A percentile compares a stretch with the other conserved stretches of the same genome.
phyloP scores from a whole-genome alignment of 2,113 vertebrate genomes.

The Rhombomys opimus region DNA sequence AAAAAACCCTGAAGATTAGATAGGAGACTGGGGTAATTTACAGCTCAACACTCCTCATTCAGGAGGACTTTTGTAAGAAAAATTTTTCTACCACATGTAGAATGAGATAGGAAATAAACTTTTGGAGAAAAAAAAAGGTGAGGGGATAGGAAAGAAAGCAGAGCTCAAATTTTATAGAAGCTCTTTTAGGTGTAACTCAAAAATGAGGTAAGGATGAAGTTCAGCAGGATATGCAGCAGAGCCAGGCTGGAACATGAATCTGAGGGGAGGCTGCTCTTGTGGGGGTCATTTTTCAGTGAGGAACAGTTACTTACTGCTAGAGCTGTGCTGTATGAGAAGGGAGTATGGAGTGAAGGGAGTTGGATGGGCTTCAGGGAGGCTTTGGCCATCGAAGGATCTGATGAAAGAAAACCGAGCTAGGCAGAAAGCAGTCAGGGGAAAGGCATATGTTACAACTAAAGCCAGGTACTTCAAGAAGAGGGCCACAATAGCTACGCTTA shows the following conservation, averaged over 20 bases:
- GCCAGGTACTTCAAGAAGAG: neutral
- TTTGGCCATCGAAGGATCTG: neutral
- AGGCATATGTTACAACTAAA: rapidly evolving
- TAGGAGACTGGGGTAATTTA: neutral
- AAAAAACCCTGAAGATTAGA: neutral
- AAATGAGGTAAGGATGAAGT: neutral
- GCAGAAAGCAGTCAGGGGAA: neutral
- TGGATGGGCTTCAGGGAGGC: neutral
- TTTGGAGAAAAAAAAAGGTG: neutral
- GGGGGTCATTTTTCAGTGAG: neutral
- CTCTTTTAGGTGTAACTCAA: neutral
- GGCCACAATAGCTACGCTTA: neutral
- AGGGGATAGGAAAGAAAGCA: neutral
- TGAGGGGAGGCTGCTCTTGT: neutral
- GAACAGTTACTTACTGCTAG: rapidly evolving
- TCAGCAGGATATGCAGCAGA: neutral
- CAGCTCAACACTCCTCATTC: neutral
- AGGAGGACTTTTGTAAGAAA: neutral
- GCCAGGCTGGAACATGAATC: neutral
- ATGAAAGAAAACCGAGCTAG: neutral
- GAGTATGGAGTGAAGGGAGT: neutral
- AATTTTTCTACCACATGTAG: neutral
- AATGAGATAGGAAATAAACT: neutral
- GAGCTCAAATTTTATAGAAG: neutral
- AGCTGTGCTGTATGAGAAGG: neutral